Conservation (phyloP, 1,140 invertebrate genomes). For the Camponotus pennsylvanicus region DNA sequence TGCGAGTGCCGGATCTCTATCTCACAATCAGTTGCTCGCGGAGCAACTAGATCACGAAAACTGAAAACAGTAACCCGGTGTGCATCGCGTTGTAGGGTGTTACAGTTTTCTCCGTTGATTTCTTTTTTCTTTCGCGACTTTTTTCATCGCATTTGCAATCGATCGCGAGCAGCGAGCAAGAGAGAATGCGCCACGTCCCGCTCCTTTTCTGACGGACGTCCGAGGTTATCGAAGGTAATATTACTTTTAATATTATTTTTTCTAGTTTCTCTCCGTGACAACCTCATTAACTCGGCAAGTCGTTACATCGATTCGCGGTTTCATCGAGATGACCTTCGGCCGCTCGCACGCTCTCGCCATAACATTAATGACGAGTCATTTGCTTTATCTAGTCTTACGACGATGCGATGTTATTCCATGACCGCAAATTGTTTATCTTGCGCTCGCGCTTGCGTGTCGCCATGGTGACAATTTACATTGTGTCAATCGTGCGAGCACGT, state of each 20-base stretch:
- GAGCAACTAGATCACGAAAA: too few relatives aligned
- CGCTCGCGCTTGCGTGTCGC: neutral
- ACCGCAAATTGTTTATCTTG: conserved; percentile 35
- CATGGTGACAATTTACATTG: conserved; percentile 9
- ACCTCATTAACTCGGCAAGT: neutral
- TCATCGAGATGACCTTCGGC: neutral
- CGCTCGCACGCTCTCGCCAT: neutral
- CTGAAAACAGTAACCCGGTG: too few relatives aligned
- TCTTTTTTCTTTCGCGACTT: neutral
- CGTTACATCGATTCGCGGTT: neutral
- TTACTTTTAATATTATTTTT: neutral
- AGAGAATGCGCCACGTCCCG: neutral
- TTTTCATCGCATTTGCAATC: neutral
- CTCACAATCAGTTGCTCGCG: too few relatives aligned
- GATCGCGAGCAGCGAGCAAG: neutral
- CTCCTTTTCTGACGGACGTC: neutral
- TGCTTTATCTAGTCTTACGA: neutral
- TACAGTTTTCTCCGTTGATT: neutral
- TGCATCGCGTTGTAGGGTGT: too few relatives aligned
- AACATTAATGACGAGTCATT: neutral
- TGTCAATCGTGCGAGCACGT: conserved; percentile 33
- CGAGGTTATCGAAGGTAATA: conserved; percentile 7
- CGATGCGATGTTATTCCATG: neutral
- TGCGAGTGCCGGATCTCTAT: too few relatives aligned
- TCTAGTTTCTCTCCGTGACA: too few relatives aligned